Evolutionary conservation across 2,797 vertebrate genomes (phyloP), one percentile per base, ranked within the genome.

Genomic region (Myioborus miniatus): DNA sequence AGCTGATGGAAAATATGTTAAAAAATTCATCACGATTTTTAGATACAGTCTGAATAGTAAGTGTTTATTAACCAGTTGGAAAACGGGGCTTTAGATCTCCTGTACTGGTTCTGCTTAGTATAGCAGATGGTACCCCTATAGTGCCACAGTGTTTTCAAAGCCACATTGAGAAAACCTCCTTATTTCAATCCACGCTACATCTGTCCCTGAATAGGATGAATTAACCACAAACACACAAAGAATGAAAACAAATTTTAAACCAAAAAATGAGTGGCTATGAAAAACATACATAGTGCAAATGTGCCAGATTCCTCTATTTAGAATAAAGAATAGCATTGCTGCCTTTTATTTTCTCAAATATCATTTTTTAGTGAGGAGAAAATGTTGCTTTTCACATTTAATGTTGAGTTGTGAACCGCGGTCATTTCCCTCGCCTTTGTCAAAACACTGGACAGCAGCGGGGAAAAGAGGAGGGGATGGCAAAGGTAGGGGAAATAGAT

Each of bases 1-100:
- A 72, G 81, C 60, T 87, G 55, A 90, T 76, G 23, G 81, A 94
- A 96, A 95, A 93, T 76, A 93, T 24, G 47, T 87, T 84, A 15
- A 96, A 93, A 94, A 93, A 89, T 52, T 87, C 89, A 87, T 87
- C 47, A 49, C 0, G 0, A 62, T 75, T 87, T 94, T 87, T 65
- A 79, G 74, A 90, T 76, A 90, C 46, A 75, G 36, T 55, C 67
- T 79, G 89, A 92, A 67, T 79, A 96, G 36, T 41, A 88, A 90
- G 55, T 67, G 15, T 93, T 95, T 94, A 67, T 84, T 94, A 90
- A 92, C 67, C 77, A 89, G 47, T 82, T 79, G 67, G 63, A 87
- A 76, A 96, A 79, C 0, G 0, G 36, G 26, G 13, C 24, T 84
- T 94, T 71, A 92, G 80, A 62, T 83, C 46, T 90, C 58, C 11